Evolutionary conservation across 2,888 invertebrate species (phyloP).

Genomic region (Drosophila cognata): DNA sequence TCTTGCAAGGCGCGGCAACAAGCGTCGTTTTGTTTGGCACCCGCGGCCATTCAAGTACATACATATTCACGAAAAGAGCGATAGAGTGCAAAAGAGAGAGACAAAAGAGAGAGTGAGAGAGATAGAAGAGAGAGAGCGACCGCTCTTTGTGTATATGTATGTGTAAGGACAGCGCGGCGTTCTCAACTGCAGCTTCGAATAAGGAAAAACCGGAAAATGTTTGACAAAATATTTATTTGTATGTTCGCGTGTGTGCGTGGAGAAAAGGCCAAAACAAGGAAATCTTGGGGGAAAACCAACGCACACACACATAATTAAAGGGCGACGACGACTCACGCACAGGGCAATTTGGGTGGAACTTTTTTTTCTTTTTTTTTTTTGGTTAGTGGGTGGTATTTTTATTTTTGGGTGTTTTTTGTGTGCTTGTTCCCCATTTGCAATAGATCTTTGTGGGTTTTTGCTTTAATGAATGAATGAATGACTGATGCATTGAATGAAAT

Average conservation of each 20-base stretch:
- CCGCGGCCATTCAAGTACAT: constrained; percentile 36
- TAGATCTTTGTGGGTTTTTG: constrained; percentile 15
- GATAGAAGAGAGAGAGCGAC: constrained; percentile 26
- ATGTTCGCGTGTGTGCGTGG: constrained; percentile 27
- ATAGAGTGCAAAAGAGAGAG: constrained; percentile 25
- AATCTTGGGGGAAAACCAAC: constrained; percentile 47
- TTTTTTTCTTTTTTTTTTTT: constrained; percentile 10
- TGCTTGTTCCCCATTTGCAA: constrained; percentile 18
- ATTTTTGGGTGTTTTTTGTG: constrained; percentile 41
- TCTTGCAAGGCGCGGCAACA: constrained; percentile 77
- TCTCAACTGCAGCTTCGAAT: constrained; percentile 69
- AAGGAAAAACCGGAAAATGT: constrained; percentile 79
- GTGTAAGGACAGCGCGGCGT: constrained; percentile 55
- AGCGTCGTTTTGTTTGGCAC: constrained; percentile 61
- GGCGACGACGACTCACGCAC: constrained; percentile 39
- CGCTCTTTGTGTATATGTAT: constrained; percentile 40
- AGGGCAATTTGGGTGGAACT: constrained; percentile 47
- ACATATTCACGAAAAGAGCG: constrained; percentile 40
- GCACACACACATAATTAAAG: constrained; percentile 20
- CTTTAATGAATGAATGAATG: constrained; percentile 67
- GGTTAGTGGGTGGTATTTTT: constrained; percentile 51
- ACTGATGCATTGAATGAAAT: constrained; percentile 71
- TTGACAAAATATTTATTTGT: constrained; percentile 61
- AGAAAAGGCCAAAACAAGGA: constrained; percentile 56
- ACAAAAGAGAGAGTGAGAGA: constrained; percentile 7